Conservation (phyloP, 2,797 vertebrate genomes). For the Nyctibius grandis region DNA sequence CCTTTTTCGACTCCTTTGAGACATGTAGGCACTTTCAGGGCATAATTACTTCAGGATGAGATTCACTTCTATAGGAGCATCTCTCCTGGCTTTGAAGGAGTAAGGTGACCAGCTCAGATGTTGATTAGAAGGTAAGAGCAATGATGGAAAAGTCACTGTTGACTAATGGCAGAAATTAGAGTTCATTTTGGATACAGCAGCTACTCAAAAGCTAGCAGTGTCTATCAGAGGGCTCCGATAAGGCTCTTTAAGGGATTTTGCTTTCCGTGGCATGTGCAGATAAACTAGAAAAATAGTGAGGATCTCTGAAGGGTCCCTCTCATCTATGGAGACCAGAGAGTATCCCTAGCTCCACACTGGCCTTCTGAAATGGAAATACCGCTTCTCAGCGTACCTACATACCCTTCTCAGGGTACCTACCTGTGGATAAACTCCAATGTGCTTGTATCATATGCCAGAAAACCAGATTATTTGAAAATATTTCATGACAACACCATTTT, state of each 20-base stretch:
- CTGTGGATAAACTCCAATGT: neutral
- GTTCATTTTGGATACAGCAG: neutral
- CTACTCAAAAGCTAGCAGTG: neutral
- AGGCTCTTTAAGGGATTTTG: neutral
- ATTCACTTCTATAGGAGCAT: neutral
- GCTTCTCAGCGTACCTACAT: neutral
- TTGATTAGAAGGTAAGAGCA: neutral
- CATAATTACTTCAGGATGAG: neutral
- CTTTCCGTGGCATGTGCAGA: neutral
- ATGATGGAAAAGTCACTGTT: neutral
- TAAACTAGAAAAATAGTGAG: neutral
- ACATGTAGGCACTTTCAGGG: neutral
- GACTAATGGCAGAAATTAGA: neutral
- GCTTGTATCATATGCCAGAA: neutral
- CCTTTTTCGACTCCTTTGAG: neutral
- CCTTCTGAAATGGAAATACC: neutral
- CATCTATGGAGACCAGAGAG: neutral
- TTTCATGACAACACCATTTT: neutral
- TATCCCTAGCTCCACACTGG: neutral
- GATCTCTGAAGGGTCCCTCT: neutral
- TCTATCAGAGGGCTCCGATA: neutral
- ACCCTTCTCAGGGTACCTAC: neutral
- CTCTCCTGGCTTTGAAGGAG: neutral
- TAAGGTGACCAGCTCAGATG: neutral
- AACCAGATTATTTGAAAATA: neutral